Conservation (phyloP, 2,113 vertebrate genomes). For the Caloenas nicobarica region DNA sequence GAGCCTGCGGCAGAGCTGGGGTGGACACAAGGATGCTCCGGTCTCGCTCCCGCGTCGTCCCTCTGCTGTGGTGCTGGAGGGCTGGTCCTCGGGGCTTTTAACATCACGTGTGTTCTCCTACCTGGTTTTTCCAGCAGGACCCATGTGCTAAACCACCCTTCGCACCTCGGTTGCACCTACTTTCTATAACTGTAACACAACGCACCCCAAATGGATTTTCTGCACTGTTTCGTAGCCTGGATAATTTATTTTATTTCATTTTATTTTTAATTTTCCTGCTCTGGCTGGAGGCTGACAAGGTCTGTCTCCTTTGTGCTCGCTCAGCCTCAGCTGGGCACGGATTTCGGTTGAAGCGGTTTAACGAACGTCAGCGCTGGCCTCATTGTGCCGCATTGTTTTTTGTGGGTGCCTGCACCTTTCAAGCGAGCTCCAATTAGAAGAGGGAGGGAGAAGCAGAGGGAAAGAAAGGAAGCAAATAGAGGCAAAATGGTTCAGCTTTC, state of each 20-base stretch:
- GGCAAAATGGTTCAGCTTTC: constrained; percentile 36
- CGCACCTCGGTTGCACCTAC: background rate
- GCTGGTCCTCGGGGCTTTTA: background rate
- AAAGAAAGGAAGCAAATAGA: constrained; percentile 51
- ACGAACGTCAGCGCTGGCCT: constrained; percentile 4
- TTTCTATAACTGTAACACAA: background rate
- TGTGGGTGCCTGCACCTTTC: constrained; percentile 44
- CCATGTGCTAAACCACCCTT: background rate
- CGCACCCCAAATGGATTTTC: background rate
- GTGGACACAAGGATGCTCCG: rapidly evolving
- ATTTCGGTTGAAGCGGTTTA: constrained; percentile 18
- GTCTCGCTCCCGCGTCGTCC: background rate
- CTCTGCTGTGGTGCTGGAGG: background rate
- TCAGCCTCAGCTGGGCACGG: background rate
- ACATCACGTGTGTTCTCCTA: background rate
- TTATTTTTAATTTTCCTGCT: background rate
- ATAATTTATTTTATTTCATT: background rate
- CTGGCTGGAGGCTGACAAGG: background rate
- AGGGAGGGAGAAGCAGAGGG: background rate
- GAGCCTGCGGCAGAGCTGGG: background rate
- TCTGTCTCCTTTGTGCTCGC: background rate
- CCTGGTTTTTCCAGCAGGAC: background rate
- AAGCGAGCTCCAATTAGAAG: constrained; percentile 40
- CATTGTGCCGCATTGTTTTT: constrained; percentile 42
- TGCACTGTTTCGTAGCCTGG: background rate